A percentile compares a stretch with the other conserved stretches of the same genome.
phyloP scores from a whole-genome alignment of 2,113 vertebrate species.

The Antigone vipio region DNA sequence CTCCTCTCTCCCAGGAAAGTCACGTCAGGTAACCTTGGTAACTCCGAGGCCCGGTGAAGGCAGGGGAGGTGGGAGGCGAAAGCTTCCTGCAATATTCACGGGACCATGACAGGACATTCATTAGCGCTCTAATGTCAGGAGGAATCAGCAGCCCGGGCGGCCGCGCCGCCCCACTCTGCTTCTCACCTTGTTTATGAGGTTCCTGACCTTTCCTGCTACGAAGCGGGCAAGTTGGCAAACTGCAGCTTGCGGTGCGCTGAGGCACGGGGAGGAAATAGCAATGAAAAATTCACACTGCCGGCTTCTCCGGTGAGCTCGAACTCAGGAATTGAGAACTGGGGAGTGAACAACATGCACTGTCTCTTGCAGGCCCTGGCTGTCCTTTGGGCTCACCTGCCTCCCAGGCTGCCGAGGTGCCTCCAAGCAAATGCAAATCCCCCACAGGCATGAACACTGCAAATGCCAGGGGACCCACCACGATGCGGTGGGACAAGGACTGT shows the following conservation, averaged over 20 bases:
- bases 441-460: accelerated
- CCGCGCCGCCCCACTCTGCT: not conserved
- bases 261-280: not conserved
- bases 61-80: slow-evolving; percentile 2
- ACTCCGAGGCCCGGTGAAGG: not conserved
- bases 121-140: slow-evolving; percentile 58
- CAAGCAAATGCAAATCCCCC: not conserved
- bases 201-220: slow-evolving; percentile 48
- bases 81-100: slow-evolving; percentile 58
- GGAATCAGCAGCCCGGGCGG: slow-evolving; percentile 19
- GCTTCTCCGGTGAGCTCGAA: not conserved
- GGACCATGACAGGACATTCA: slow-evolving; percentile 67
- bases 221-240: slow-evolving; percentile 11
- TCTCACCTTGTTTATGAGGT: slow-evolving; percentile 63
- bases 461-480: accelerated
- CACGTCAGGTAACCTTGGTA: slow-evolving; percentile 68
- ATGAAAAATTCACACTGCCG: not conserved
- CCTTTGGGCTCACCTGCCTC: not conserved
- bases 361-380: not conserved
- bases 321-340: not conserved
- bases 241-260: not conserved
- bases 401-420: accelerated
- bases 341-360: not conserved
- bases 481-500: not conserved
- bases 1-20: slow-evolving; percentile 34